phyloP scores from a whole-genome alignment of 2,797 vertebrate species.

The Pogoniulus pusillus region DNA sequence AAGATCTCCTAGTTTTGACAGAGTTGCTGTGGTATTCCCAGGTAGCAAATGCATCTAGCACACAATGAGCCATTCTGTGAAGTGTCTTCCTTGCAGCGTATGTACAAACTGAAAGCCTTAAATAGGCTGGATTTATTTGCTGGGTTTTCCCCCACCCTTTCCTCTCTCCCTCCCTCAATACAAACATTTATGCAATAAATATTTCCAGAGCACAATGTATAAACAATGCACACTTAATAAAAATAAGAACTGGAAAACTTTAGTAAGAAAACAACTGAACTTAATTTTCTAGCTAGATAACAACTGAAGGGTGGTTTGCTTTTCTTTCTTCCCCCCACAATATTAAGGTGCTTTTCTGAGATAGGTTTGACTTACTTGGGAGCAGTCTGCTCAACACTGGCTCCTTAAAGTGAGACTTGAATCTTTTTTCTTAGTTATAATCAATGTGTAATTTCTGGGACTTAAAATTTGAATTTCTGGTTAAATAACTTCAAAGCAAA shows the following conservation, averaged over 20 bases:
- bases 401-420: neutral
- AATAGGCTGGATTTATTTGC: neutral
- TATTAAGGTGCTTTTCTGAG: neutral
- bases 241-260: conserved; percentile 21
- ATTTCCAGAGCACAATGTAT: conserved; percentile 12
- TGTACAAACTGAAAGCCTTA: neutral
- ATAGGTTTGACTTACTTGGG: neutral
- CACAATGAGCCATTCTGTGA: neutral
- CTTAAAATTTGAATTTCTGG: neutral
- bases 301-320: accelerated
- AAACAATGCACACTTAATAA: conserved; percentile 33
- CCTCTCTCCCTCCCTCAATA: neutral
- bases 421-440: neutral
- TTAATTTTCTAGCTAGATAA: neutral
- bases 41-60: neutral
- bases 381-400: neutral
- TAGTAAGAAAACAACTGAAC: neutral
- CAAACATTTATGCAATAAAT: conserved; percentile 38
- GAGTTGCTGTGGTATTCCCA: neutral
- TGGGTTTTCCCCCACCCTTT: neutral
- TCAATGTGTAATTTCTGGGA: neutral
- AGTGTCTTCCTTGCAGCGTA: neutral
- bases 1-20: neutral
- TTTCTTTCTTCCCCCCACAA: no score
- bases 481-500: neutral